phyloP scores from a whole-genome alignment of 2,113 vertebrate genomes.

The Malurus melanocephalus region DNA sequence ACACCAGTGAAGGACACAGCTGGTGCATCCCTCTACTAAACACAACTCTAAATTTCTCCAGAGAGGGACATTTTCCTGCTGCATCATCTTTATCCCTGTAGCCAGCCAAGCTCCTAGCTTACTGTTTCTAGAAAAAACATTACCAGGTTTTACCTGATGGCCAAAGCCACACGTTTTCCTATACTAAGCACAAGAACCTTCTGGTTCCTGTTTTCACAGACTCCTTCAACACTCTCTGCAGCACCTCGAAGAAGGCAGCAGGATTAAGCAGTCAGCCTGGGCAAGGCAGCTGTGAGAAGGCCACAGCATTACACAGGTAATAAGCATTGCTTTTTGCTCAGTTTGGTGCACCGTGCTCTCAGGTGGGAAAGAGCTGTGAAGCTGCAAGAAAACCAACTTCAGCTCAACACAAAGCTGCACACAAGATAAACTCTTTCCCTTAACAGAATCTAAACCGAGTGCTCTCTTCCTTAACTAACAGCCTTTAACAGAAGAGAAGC shows the following conservation, averaged over 20 bases:
- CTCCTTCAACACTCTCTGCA: background rate
- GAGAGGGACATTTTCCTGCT: background rate
- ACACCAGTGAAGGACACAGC: background rate
- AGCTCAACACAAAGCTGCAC: background rate
- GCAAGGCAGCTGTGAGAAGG: background rate
- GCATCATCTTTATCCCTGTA: background rate
- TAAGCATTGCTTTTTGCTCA: background rate
- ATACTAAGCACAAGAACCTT: background rate
- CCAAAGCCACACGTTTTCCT: accelerated
- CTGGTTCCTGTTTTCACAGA: background rate
- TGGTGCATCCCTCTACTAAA: background rate
- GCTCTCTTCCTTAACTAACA: background rate
- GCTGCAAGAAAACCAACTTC: background rate
- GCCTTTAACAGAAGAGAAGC: background rate
- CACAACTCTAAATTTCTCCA: background rate
- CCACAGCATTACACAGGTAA: background rate
- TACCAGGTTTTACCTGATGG: background rate
- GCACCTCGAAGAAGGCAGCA: background rate
- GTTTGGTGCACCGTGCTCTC: background rate
- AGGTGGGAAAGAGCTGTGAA: background rate
- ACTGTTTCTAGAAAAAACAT: background rate
- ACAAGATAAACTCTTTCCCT: background rate
- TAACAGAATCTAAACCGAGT: background rate
- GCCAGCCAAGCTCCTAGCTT: background rate
- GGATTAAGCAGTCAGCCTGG: background rate